Evolutionary conservation across 2,113 vertebrate species (phyloP).

Genomic region (Marmota flaviventris): DNA sequence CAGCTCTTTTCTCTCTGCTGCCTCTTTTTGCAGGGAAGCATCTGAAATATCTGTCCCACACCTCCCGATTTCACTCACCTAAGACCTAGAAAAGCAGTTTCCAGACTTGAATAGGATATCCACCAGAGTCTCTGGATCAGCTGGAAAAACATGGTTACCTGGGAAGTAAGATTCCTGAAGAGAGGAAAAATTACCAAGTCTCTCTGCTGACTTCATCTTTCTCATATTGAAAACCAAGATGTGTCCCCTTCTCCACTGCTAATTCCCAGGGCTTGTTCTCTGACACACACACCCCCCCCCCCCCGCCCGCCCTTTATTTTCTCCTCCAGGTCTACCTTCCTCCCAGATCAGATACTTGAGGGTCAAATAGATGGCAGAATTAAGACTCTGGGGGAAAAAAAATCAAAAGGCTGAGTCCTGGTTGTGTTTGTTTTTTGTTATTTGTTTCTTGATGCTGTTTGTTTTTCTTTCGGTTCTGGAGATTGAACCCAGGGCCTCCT

Average conservation of each 20-base stretch:
- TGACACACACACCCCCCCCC: too few species aligned
- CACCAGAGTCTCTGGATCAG: neutral
- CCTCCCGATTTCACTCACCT: neutral
- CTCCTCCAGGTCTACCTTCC: neutral
- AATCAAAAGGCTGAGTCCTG: neutral
- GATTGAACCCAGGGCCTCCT: neutral
- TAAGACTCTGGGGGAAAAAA: neutral
- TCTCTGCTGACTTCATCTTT: neutral
- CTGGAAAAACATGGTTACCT: neutral
- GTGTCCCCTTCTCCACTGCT: neutral
- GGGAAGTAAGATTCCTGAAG: neutral
- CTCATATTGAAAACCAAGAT: neutral
- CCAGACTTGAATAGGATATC: neutral
- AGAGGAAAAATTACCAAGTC: neutral
- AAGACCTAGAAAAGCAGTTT: neutral
- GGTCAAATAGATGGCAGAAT: neutral
- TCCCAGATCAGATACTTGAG: neutral
- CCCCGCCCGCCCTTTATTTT: neutral
- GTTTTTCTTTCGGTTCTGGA: neutral
- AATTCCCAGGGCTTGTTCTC: neutral
- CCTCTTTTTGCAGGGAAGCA: neutral
- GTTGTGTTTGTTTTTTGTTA: neutral
- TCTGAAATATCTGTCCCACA: neutral
- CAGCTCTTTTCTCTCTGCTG: neutral
- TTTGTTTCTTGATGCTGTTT: neutral